Conservation (phyloP, 2,888 invertebrate species). For the Gandaritis pyraliata region DNA sequence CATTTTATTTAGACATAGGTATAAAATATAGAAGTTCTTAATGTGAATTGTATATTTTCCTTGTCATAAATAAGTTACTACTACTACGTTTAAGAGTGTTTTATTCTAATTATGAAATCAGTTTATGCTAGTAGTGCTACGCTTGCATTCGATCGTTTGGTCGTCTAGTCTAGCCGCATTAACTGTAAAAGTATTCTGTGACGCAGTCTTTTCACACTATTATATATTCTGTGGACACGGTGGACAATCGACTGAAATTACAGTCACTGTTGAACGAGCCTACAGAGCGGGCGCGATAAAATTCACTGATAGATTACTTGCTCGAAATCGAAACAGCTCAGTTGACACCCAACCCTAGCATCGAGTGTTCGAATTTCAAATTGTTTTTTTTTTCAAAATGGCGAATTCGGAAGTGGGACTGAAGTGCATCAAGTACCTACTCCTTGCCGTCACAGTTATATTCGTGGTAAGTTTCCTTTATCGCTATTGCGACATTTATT, state of each 20-base stretch:
- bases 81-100: no score
- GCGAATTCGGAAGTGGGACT: constrained; percentile 86
- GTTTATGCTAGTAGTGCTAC: no score
- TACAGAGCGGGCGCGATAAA: constrained; percentile 29
- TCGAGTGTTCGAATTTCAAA: constrained; percentile 8
- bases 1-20: no score
- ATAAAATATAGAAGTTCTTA: no score
- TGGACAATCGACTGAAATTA: constrained; percentile 61
- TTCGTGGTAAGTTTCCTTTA: constrained; percentile 87
- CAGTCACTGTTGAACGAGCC: constrained; percentile 35
- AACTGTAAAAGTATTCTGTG: constrained; percentile 7
- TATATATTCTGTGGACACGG: constrained; percentile 28
- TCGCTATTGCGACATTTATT: constrained; percentile 42
- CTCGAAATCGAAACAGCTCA: constrained; percentile 21
- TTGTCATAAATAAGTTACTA: no score
- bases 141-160: neutral
- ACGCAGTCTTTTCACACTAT: constrained; percentile 4
- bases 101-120: no score
- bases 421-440: constrained; percentile 90
- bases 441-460: constrained; percentile 90
- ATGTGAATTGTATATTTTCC: no score
- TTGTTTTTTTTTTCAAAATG: constrained; percentile 56
- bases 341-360: constrained; percentile 14
- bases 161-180: neutral
- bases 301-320: constrained; percentile 1